Evolutionary conservation across 2,888 invertebrate species (phyloP).

Genomic region (Mesorhabditis sp.): DNA sequence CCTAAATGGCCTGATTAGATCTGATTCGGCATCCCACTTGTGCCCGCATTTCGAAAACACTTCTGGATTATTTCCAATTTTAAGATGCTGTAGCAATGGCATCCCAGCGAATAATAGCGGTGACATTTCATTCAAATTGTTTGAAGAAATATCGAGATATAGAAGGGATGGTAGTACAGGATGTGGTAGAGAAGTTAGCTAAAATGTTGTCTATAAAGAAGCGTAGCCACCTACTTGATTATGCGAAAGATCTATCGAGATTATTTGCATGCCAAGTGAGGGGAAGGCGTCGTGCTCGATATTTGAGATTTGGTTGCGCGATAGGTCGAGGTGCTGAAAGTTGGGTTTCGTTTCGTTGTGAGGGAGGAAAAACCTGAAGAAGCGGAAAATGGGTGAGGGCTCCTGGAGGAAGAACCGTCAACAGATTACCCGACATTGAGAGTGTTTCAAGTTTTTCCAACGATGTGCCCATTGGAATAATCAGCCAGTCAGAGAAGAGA

Average conservation of each 20-base stretch:
- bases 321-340: conserved; percentile 45
- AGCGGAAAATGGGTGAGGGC: conserved; percentile 34
- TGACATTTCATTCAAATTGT: conserved; percentile 34
- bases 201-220: not conserved
- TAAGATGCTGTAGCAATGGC: conserved; percentile 43
- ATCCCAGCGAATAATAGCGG: conserved; percentile 36
- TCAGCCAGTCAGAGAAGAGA: conserved; percentile 35
- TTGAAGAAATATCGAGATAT: conserved; percentile 42
- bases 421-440: conserved; percentile 38
- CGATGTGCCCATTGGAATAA: conserved; percentile 26
- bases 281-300: conserved; percentile 35
- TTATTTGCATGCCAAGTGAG: conserved; percentile 30
- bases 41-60: conserved; percentile 17
- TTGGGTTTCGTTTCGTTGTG: conserved; percentile 9
- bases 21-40: not conserved
- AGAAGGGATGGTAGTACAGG: conserved; percentile 47
- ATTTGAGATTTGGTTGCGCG: conserved; percentile 36
- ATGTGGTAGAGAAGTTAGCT: conserved; percentile 34
- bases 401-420: conserved; percentile 35
- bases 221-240: conserved; percentile 20
- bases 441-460: conserved; percentile 40
- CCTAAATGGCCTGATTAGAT: conserved; percentile 7
- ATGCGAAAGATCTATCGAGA: conserved; percentile 32
- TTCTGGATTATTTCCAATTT: conserved; percentile 32
- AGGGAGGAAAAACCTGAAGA: not conserved